A percentile compares a stretch with the other conserved stretches of the same genome.
phyloP scores from a whole-genome alignment of 2,888 invertebrate genomes.

The Anticlea derivata region DNA sequence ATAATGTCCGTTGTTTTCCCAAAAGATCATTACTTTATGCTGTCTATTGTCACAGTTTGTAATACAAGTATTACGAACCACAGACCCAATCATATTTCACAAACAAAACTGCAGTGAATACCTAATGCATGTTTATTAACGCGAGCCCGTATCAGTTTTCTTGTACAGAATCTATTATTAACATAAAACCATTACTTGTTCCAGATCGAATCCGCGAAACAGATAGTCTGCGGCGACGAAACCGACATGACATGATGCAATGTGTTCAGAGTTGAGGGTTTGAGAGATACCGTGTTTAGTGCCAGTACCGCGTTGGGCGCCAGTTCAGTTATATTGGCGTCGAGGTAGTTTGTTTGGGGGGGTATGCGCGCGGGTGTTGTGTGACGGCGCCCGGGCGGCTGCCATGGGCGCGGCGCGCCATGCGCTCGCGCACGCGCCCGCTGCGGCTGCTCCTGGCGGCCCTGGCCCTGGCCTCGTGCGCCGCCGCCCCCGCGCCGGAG shows the following conservation, averaged over 20 bases:
- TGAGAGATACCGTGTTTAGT: conserved; percentile 19
- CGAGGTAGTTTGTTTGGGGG: conserved; percentile 45
- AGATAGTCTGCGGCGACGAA: conserved; percentile 60
- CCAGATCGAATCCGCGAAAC: conserved; percentile 65
- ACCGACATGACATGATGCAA: conserved; percentile 48
- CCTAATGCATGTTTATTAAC: conserved; percentile 24
- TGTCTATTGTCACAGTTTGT: conserved; percentile 7
- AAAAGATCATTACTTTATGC: not conserved
- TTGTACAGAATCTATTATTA: conserved; percentile 57
- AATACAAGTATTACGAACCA: conserved; percentile 20
- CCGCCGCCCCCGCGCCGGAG: conserved; percentile 79
- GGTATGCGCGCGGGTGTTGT: conserved; percentile 63
- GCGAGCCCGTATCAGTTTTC: conserved; percentile 44
- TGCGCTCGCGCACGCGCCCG: conserved; percentile 79
- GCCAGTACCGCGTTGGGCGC: conserved; percentile 36
- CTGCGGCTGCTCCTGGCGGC: conserved; percentile 81
- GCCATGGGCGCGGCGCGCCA: conserved; percentile 83
- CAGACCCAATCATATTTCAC: conserved; percentile 26
- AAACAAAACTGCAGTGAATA: conserved; percentile 28
- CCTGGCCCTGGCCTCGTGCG: conserved; percentile 79
- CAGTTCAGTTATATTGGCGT: conserved; percentile 32
- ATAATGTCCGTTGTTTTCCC: conserved; percentile 1
- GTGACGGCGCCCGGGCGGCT: conserved; percentile 80
- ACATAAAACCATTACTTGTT: conserved; percentile 67
- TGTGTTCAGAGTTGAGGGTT: conserved; percentile 21